These are phyloP conservation scores for Sula dactylatra DNA, from an alignment of 2,113 vertebrate species.

Conservation along the genomic window DNA sequence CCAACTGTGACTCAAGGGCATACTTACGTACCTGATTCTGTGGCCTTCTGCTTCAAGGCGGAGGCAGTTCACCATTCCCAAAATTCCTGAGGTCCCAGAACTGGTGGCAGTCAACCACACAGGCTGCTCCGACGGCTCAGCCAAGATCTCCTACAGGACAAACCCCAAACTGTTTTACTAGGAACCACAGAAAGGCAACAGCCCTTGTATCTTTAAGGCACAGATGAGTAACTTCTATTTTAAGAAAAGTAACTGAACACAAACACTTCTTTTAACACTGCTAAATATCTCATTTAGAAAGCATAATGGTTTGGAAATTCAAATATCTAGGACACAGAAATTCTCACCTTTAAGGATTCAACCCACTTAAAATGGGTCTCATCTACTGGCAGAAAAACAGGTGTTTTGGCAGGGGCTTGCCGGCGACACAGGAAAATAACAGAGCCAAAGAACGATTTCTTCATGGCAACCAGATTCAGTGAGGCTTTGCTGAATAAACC, in stretches of 20 bases:
- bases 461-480: constrained; percentile 78
- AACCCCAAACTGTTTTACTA: not conserved
- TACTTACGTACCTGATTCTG: constrained; percentile 81
- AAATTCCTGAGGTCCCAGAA: constrained; percentile 81
- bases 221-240: not conserved
- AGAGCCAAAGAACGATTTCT: constrained; percentile 88
- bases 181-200: not conserved
- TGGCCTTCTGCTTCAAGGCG: constrained; percentile 87
- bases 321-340: not conserved
- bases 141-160: constrained; percentile 66
- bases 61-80: constrained; percentile 96
- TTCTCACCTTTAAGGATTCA: constrained; percentile 87
- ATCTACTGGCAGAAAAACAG: constrained; percentile 81
- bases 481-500: constrained; percentile 72
- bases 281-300: not conserved
- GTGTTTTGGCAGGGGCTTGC: constrained; percentile 47
- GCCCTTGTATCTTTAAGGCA: not conserved
- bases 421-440: constrained; percentile 86
- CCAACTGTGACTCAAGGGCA: not conserved
- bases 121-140: constrained; percentile 70
- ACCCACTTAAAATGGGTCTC: constrained; percentile 86
- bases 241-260: not conserved
- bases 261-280: not conserved
- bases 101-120: constrained; percentile 85
- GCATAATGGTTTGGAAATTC: not conserved